Evolutionary conservation across 2,113 vertebrate genomes (phyloP).

Genomic region (Oreochromis spilurus): DNA sequence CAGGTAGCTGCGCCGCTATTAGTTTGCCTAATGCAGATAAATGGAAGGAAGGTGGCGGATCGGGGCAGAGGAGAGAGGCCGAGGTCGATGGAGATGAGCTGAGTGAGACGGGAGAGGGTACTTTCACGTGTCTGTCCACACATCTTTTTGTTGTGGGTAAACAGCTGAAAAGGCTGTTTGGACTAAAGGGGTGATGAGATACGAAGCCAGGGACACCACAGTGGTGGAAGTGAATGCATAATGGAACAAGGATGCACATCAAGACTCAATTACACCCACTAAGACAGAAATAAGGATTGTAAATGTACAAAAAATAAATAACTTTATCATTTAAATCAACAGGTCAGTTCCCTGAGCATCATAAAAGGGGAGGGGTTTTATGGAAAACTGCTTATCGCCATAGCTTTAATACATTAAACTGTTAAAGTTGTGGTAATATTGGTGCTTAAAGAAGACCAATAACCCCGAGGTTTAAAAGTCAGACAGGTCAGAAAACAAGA

Average conservation of each 20-base stretch:
- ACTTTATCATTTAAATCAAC: not conserved
- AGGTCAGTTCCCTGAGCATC: not conserved
- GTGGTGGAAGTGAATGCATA: constrained; percentile 26
- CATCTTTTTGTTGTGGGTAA: constrained; percentile 65
- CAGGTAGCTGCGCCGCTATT: constrained; percentile 44
- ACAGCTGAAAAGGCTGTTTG: constrained; percentile 68
- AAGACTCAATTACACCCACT: not conserved
- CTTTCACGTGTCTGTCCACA: constrained; percentile 56
- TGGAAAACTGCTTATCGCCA: not conserved
- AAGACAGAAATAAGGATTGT: not conserved
- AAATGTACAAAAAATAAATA: not conserved
- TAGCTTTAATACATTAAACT: not conserved
- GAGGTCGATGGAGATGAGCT: constrained; percentile 28
- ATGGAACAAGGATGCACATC: not conserved
- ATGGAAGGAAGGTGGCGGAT: constrained; percentile 14
- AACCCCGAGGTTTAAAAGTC: not conserved
- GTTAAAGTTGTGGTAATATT: not conserved
- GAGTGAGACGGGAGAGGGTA: not conserved
- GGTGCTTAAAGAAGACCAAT: not conserved
- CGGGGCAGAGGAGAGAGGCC: constrained; percentile 12
- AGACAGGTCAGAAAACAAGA: not conserved
- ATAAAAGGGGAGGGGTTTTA: not conserved
- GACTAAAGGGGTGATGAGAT: constrained; percentile 57
- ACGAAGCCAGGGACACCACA: not conserved
- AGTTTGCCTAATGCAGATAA: constrained; percentile 47